phyloP scores from a whole-genome alignment of 2,797 vertebrate genomes.

The Falco berigora region DNA sequence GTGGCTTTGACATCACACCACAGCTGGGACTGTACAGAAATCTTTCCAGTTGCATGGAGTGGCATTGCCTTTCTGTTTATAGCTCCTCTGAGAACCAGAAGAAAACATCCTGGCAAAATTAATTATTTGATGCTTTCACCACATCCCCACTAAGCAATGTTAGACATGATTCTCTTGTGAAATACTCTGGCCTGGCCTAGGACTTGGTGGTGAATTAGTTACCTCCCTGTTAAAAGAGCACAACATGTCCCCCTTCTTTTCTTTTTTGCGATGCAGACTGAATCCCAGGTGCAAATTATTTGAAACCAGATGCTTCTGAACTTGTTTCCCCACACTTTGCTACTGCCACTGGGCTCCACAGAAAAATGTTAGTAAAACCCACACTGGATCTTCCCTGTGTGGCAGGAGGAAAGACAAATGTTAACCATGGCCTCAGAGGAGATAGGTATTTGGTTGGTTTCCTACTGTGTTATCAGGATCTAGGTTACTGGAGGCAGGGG shows the following conservation, averaged over 20 bases:
- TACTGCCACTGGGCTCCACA: neutral
- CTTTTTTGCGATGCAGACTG: neutral
- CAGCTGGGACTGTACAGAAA: neutral
- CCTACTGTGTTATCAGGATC: neutral
- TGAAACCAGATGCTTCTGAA: neutral
- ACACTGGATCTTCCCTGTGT: rapidly evolving
- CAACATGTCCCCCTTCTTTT: neutral
- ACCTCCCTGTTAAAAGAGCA: neutral
- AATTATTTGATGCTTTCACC: neutral
- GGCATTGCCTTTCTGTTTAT: neutral
- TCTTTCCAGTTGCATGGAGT: neutral
- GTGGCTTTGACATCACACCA: neutral
- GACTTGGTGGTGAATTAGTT: no score
- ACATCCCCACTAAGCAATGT: neutral
- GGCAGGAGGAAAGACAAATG: neutral
- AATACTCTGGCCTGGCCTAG: neutral
- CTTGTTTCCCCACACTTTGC: neutral
- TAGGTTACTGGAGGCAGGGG: rapidly evolving
- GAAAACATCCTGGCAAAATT: neutral
- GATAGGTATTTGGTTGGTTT: neutral
- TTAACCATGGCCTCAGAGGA: neutral
- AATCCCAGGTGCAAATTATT: neutral
- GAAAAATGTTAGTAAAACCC: neutral
- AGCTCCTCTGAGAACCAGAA: neutral
- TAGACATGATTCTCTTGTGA: neutral